A percentile compares a stretch with the other conserved stretches of the same genome.
These are phyloP conservation scores for Zaprionus davidi DNA, from an alignment of 1,140 invertebrate species.

Conservation along the genomic window DNA sequence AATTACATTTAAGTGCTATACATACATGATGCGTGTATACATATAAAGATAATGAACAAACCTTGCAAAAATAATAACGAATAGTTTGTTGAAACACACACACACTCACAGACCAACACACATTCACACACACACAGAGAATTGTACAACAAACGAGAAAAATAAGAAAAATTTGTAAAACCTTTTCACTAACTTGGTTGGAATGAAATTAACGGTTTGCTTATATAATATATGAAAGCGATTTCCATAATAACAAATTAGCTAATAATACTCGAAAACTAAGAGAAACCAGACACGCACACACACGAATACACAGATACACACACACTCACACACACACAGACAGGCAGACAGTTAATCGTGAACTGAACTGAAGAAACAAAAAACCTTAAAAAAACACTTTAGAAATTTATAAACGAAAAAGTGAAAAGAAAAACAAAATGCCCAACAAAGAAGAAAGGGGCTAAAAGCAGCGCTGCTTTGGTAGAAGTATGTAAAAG, in stretches of 20 bases:
- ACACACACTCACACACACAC: constrained; percentile 9
- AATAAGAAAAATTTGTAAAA: constrained; percentile 35
- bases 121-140: constrained; percentile 29
- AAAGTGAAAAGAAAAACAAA: constrained; percentile 4
- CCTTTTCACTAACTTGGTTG: constrained; percentile 72
- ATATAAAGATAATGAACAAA: constrained; percentile 21
- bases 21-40: constrained; percentile 36
- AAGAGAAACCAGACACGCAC: constrained; percentile 19
- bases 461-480: constrained; percentile 66
- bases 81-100: constrained; percentile 38
- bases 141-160: constrained; percentile 45
- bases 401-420: constrained; percentile 45
- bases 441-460: constrained; percentile 9
- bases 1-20: constrained; percentile 52
- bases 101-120: constrained; percentile 24
- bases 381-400: constrained; percentile 22
- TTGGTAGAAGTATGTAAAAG: constrained; percentile 76
- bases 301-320: constrained; percentile 8
- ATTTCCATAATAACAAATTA: constrained; percentile 41
- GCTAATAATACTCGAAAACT: constrained; percentile 35
- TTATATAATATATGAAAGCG: constrained; percentile 65
- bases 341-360: constrained; percentile 24
- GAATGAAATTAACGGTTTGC: constrained; percentile 77
- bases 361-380: constrained; percentile 18
- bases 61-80: constrained; percentile 16